Evolutionary conservation across 2,797 vertebrate genomes (phyloP).

Genomic region (Falco naumanni): DNA sequence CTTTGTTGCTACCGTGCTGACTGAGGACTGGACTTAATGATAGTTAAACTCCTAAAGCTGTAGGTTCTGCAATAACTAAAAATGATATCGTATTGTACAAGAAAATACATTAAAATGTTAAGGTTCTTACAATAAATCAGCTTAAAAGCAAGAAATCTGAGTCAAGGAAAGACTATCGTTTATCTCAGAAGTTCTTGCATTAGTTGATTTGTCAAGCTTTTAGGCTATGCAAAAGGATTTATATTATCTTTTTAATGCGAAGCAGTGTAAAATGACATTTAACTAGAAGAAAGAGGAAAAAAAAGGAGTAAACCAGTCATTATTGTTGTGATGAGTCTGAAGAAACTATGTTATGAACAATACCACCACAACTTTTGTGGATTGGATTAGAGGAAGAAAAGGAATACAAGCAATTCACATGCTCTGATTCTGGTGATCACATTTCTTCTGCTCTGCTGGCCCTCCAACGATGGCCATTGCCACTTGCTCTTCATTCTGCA

Average conservation of each 20-base stretch:
- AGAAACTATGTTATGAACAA: not conserved
- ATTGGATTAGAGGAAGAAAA: not conserved
- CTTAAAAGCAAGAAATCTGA: constrained; percentile 21
- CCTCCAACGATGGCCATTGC: not conserved
- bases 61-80: not conserved
- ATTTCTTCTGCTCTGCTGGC: not conserved
- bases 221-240: not conserved
- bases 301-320: not conserved
- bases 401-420: not conserved
- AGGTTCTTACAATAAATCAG: constrained; percentile 6
- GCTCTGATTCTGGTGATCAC: not conserved
- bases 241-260: not conserved
- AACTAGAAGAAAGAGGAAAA: not conserved
- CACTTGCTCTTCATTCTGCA: not conserved
- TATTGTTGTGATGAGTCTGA: not conserved
- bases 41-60: not conserved
- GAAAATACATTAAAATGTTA: not conserved
- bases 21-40: not conserved
- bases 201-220: not conserved
- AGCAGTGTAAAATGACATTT: not conserved
- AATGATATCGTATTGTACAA: not conserved
- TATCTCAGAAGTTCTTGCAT: not conserved
- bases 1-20: not conserved
- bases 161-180: not conserved
- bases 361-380: not conserved